Evolutionary conservation across 2,888 invertebrate species (phyloP).

Genomic region (Agelastica alni): DNA sequence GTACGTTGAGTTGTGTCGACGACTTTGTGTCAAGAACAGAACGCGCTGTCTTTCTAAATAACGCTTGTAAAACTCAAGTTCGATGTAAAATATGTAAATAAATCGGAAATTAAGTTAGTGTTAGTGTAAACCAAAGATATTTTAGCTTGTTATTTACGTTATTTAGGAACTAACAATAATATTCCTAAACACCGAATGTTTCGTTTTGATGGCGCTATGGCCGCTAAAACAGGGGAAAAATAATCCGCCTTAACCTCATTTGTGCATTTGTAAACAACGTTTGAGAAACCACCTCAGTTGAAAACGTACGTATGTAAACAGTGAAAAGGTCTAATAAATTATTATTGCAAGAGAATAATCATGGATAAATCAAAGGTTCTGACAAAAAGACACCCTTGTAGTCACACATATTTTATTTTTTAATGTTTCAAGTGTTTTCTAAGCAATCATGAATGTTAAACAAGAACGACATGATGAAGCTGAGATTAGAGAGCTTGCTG

Average conservation of each 20-base stretch:
- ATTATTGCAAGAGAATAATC: conserved; percentile 23
- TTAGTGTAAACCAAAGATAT: conserved; percentile 39
- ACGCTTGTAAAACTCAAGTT: conserved; percentile 33
- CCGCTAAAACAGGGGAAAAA: conserved; percentile 55
- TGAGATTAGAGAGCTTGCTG: conserved; percentile 84
- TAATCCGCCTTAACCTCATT: conserved; percentile 56
- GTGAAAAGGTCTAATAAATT: conserved; percentile 21
- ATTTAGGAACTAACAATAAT: conserved; percentile 45
- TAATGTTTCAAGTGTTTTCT: conserved; percentile 22
- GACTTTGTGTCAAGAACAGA: conserved; percentile 41
- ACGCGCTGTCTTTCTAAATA: conserved; percentile 45
- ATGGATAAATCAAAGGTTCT: conserved; percentile 31
- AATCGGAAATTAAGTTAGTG: conserved; percentile 33
- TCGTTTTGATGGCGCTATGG: conserved; percentile 55
- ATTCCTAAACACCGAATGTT: conserved; percentile 52
- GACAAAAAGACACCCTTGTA: conserved; percentile 28
- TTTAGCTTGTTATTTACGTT: conserved; percentile 31
- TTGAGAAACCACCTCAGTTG: conserved; percentile 28
- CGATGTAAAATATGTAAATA: conserved; percentile 29
- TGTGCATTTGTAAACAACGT: conserved; percentile 47
- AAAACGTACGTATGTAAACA: conserved; percentile 20
- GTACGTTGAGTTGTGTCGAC: conserved; percentile 41
- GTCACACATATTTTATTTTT: conserved; percentile 26
- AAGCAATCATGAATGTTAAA: conserved; percentile 59
- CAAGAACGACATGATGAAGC: conserved; percentile 82